Evolutionary conservation across 2,797 vertebrate genomes (phyloP).

Genomic region (Falco naumanni): DNA sequence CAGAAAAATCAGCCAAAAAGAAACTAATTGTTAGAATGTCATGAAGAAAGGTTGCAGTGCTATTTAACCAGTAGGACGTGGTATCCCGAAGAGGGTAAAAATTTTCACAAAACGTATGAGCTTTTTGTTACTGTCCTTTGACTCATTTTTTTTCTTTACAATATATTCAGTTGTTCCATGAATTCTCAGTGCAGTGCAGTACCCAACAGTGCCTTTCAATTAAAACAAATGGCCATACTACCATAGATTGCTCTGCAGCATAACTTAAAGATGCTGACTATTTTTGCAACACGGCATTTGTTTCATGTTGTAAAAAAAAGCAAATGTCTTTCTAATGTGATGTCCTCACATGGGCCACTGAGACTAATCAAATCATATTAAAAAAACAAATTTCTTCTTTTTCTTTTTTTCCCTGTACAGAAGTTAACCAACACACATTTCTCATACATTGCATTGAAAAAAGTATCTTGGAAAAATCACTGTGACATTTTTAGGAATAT

Average conservation of each 20-base stretch:
- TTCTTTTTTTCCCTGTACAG: not conserved
- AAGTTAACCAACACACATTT: not conserved
- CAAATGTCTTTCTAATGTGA: not conserved
- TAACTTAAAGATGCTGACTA: not conserved
- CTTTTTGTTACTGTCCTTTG: not conserved
- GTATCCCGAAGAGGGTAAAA: not conserved
- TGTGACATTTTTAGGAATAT: not conserved
- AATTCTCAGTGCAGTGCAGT: not conserved
- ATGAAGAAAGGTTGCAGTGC: not conserved
- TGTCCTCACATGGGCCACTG: not conserved
- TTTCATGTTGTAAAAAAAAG: not conserved
- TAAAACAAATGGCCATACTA: constrained; percentile 17
- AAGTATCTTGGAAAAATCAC: not conserved
- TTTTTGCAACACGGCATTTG: not conserved
- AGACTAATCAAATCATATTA: constrained; percentile 6
- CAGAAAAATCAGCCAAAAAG: not conserved
- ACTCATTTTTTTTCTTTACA: not conserved
- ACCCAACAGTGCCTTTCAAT: constrained; percentile 22
- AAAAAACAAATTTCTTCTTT: not conserved
- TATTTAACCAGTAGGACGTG: not conserved
- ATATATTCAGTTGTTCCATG: not conserved
- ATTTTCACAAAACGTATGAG: not conserved
- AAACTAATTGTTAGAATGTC: not conserved
- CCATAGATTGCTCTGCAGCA: not conserved
- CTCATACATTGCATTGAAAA: not conserved